These are phyloP conservation scores for Epirrita christyi DNA, from an alignment of 2,888 invertebrate genomes.

Conservation along the genomic window DNA sequence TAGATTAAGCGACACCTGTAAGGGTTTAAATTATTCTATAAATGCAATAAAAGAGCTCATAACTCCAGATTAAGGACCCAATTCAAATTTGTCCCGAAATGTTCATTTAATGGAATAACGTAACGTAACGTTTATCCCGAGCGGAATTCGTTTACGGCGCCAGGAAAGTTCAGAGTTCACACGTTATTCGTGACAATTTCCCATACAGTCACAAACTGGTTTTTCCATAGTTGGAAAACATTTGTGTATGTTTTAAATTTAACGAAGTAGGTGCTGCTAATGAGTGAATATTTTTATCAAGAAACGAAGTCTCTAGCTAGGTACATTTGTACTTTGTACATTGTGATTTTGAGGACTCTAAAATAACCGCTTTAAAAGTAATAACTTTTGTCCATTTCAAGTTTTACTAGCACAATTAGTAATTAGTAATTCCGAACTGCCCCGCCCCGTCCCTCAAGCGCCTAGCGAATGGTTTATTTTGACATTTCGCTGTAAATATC, in stretches of 20 bases:
- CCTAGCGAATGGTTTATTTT: no score
- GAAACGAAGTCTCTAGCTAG: no score
- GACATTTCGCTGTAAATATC: no score
- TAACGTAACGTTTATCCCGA: slow-evolving; percentile 35
- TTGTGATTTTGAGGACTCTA: no score
- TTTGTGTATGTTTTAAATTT: not conserved
- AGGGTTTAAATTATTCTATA: slow-evolving; percentile 30
- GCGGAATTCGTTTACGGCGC: slow-evolving; percentile 34
- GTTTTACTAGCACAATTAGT: no score
- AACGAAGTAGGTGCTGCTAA: no score
- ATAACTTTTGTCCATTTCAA: no score
- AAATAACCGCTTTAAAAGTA: no score
- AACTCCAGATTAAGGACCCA: slow-evolving; percentile 36
- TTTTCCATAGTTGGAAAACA: slow-evolving; percentile 1
- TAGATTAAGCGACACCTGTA: slow-evolving; percentile 31
- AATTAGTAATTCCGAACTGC: no score
- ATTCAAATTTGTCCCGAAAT: slow-evolving; percentile 41
- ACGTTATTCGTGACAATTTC: slow-evolving; percentile 19
- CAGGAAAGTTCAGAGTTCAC: slow-evolving; percentile 32
- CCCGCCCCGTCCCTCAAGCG: no score
- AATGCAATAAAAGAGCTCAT: slow-evolving; percentile 34
- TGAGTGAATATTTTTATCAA: no score
- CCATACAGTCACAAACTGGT: not conserved
- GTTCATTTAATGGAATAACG: slow-evolving; percentile 41
- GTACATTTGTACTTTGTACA: no score